phyloP scores from a whole-genome alignment of 2,888 invertebrate genomes.

The Drosophila infuscata region DNA sequence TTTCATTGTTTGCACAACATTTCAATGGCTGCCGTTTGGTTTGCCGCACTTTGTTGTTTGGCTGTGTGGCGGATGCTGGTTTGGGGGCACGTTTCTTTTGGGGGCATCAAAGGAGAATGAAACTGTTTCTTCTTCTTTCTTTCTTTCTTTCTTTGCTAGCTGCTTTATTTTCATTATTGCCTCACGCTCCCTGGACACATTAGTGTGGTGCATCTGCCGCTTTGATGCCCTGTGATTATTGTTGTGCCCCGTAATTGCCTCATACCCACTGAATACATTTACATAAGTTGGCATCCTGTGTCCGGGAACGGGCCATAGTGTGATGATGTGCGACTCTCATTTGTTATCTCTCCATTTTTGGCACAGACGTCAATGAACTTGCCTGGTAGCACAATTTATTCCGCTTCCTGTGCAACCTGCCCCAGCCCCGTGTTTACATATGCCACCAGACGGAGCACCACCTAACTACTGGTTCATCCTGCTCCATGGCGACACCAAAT shows the following conservation, averaged over 20 bases:
- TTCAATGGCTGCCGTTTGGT: conserved; percentile 22
- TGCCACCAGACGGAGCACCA: conserved; percentile 8
- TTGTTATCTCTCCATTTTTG: conserved; percentile 58
- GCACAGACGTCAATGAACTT: conserved; percentile 55
- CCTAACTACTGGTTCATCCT: conserved; percentile 18
- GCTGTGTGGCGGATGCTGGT: conserved; percentile 5
- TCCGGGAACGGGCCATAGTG: not conserved
- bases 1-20: conserved; percentile 49
- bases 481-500: conserved; percentile 61
- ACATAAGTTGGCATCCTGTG: conserved; percentile 43
- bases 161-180: conserved; percentile 53
- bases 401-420: conserved; percentile 27
- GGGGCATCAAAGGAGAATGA: conserved; percentile 23
- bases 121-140: not conserved
- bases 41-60: conserved; percentile 7
- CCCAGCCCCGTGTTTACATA: conserved; percentile 39
- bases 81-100: conserved; percentile 5
- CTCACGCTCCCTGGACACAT: conserved; percentile 17
- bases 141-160: not conserved
- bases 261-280: conserved; percentile 51
- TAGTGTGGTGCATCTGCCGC: conserved; percentile 33
- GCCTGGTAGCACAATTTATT: conserved; percentile 13
- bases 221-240: conserved; percentile 49
- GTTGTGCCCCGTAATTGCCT: conserved; percentile 50
- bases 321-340: conserved; percentile 27